These are phyloP conservation scores for Globicephala melas DNA, from an alignment of 2,113 vertebrate species.

Conservation along the genomic window DNA sequence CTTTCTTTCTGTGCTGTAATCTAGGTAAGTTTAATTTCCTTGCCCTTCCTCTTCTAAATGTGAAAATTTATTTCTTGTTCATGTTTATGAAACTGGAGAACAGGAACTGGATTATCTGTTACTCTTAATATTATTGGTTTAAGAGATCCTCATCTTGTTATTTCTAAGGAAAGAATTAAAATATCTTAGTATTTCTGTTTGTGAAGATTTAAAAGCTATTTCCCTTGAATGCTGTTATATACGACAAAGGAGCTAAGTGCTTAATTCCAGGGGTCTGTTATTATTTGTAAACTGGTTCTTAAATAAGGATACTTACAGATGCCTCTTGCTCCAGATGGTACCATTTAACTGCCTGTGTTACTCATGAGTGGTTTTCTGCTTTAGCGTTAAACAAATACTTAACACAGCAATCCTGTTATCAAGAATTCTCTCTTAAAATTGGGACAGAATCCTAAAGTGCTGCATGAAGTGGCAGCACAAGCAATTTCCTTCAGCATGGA, in stretches of 20 bases:
- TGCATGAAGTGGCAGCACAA: slow-evolving; percentile 76
- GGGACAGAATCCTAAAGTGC: slow-evolving; percentile 71
- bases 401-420: slow-evolving; percentile 75
- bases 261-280: slow-evolving; percentile 72
- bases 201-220: slow-evolving; percentile 60
- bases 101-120: slow-evolving; percentile 34
- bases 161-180: slow-evolving; percentile 59
- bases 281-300: slow-evolving; percentile 81
- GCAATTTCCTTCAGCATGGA: slow-evolving; percentile 67
- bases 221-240: slow-evolving; percentile 60
- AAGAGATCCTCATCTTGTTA: slow-evolving; percentile 17
- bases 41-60: not conserved
- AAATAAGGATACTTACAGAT: slow-evolving; percentile 80
- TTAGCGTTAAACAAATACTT: slow-evolving; percentile 78
- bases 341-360: slow-evolving; percentile 82
- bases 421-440: slow-evolving; percentile 72
- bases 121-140: slow-evolving; percentile 37
- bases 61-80: not conserved
- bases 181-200: slow-evolving; percentile 51
- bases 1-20: not conserved
- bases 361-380: slow-evolving; percentile 74
- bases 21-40: slow-evolving; percentile 32
- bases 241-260: slow-evolving; percentile 68
- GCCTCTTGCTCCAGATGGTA: slow-evolving; percentile 84
- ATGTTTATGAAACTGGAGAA: not conserved